A percentile compares a stretch with the other conserved stretches of the same genome.
phyloP scores from a whole-genome alignment of 2,113 vertebrate species.

The Erpornis zantholeuca region DNA sequence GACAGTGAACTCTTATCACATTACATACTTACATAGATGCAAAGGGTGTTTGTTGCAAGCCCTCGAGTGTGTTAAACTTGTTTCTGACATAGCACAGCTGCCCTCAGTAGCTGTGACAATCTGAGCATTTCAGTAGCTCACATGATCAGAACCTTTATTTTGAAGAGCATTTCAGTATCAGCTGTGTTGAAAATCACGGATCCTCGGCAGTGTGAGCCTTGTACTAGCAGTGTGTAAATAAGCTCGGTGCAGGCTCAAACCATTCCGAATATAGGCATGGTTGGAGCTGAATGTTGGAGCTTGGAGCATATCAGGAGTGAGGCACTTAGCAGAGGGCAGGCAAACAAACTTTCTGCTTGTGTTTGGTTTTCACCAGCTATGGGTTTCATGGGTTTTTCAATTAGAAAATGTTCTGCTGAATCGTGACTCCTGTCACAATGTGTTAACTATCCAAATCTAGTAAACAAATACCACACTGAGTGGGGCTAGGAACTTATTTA shows the following conservation, averaged over 20 bases:
- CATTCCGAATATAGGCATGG: not conserved
- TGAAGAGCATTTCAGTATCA: not conserved
- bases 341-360: not conserved
- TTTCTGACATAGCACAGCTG: not conserved
- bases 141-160: not conserved
- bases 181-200: not conserved
- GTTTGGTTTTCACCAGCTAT: not conserved
- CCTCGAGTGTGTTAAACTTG: fast-evolving
- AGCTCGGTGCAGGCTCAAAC: not conserved
- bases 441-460: not conserved
- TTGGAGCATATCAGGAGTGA: not conserved
- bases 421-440: not conserved
- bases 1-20: not conserved
- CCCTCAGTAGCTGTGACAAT: not conserved
- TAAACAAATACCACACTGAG: not conserved
- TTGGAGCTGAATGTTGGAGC: not conserved
- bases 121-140: not conserved
- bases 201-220: not conserved
- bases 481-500: not conserved
- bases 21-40: not conserved
- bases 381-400: not conserved
- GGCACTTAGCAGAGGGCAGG: not conserved
- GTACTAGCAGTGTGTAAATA: not conserved
- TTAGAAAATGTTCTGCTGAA: not conserved
- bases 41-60: not conserved